A percentile compares a stretch with the other conserved stretches of the same genome.
These are phyloP conservation scores for Polymixis lichenea DNA, from an alignment of 2,888 invertebrate species.

Conservation along the genomic window DNA sequence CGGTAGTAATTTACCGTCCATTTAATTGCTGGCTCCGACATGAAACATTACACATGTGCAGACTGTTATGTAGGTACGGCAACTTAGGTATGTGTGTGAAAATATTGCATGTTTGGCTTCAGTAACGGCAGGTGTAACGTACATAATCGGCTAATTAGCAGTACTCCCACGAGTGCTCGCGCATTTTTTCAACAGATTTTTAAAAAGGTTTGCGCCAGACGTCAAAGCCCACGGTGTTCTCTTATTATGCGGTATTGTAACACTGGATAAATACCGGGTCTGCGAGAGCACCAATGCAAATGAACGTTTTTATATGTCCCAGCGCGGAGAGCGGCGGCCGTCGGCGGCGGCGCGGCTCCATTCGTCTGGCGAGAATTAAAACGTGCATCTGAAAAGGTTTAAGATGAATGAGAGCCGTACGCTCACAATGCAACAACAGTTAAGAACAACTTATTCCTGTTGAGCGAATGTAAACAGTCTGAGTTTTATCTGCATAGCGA, in stretches of 20 bases:
- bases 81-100: slow-evolving; percentile 31
- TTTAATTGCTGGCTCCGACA: slow-evolving; percentile 64
- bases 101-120: slow-evolving; percentile 50
- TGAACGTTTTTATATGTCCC: slow-evolving; percentile 85
- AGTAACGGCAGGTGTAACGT: slow-evolving; percentile 43
- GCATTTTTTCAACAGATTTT: slow-evolving; percentile 79
- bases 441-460: slow-evolving; percentile 87
- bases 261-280: slow-evolving; percentile 85
- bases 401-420: slow-evolving; percentile 85
- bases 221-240: slow-evolving; percentile 80
- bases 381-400: slow-evolving; percentile 86
- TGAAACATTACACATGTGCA: slow-evolving; percentile 51
- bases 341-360: slow-evolving; percentile 73
- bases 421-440: slow-evolving; percentile 86
- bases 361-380: slow-evolving; percentile 86
- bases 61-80: slow-evolving; percentile 6
- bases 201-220: slow-evolving; percentile 79
- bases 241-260: slow-evolving; percentile 84
- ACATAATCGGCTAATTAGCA: slow-evolving; percentile 78
- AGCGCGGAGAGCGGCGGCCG: slow-evolving; percentile 66
- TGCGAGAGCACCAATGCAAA: slow-evolving; percentile 85
- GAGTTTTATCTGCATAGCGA: slow-evolving; percentile 79
- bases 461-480: slow-evolving; percentile 83
- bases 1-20: slow-evolving; percentile 66
- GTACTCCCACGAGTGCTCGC: slow-evolving; percentile 72